These are phyloP conservation scores for Thalassarche chlororhynchos DNA, from an alignment of 2,113 vertebrate genomes.

Conservation along the genomic window DNA sequence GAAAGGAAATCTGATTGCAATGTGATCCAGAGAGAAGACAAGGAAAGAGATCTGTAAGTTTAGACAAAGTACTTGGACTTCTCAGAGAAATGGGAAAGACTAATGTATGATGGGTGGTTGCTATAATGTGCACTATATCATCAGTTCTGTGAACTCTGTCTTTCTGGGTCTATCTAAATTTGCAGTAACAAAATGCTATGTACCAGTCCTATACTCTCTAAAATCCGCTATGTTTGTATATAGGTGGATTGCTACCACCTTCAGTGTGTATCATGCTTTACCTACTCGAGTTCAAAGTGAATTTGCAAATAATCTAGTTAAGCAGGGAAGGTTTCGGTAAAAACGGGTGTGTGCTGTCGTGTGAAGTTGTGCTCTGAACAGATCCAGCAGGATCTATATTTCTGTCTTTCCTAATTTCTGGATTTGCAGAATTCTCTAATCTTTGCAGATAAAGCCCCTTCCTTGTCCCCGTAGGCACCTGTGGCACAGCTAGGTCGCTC, in stretches of 20 bases:
- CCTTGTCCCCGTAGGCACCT: neutral
- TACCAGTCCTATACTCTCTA: neutral
- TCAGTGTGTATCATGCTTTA: neutral
- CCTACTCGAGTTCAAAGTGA: neutral
- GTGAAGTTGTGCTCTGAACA: neutral
- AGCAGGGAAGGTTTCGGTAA: neutral
- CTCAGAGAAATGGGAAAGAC: neutral
- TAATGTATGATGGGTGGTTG: neutral
- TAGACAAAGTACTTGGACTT: neutral
- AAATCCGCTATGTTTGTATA: neutral
- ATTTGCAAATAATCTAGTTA: neutral
- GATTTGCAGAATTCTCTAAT: no score
- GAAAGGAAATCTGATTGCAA: neutral
- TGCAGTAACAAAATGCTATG: no score
- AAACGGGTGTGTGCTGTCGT: neutral
- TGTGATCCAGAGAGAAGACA: neutral
- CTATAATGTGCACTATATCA: no score
- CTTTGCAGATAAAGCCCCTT: no score
- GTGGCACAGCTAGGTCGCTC: neutral
- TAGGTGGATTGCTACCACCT: neutral
- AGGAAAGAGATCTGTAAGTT: neutral
- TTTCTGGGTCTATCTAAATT: neutral
- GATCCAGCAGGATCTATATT: neutral
- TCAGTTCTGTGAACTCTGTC: neutral
- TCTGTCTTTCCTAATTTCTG: neutral